A percentile compares a stretch with the other conserved stretches of the same genome.
Conservation (phyloP, 2,888 invertebrate species). For the Diloba caeruleocephala region DNA sequence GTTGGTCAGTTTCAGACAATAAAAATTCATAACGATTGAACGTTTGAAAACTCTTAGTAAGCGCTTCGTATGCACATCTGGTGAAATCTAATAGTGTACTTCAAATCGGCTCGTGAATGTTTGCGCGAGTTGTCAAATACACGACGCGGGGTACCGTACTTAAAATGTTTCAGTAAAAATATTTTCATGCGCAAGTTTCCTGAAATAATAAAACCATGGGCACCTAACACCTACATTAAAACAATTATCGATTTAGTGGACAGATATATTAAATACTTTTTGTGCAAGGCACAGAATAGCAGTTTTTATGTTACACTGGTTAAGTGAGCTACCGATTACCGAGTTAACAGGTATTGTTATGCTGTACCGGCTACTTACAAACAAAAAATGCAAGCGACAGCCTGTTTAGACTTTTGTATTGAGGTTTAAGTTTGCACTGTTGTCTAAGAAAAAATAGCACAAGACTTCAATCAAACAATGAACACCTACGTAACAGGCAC, state of each 20-base stretch:
- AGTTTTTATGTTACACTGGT: constrained; percentile 35
- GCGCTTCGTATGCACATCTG: constrained; percentile 72
- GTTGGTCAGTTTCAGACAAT: constrained; percentile 88
- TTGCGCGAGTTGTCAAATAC: constrained; percentile 59
- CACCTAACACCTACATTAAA: too few species aligned
- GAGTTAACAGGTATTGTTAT: constrained; percentile 54
- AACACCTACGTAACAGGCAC: constrained; percentile 14
- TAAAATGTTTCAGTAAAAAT: too few species aligned
- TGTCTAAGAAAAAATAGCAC: constrained; percentile 31
- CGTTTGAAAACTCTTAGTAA: constrained; percentile 69
- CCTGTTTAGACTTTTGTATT: constrained; percentile 39
- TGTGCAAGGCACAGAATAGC: constrained; percentile 11
- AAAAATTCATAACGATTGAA: constrained; percentile 72
- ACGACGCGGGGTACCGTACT: constrained; percentile 46
- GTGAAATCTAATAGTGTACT: constrained; percentile 59
- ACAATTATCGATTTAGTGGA: too few species aligned
- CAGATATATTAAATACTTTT: constrained; percentile 3
- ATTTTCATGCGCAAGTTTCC: too few species aligned
- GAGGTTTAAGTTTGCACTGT: constrained; percentile 42
- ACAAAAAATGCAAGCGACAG: constrained; percentile 45
- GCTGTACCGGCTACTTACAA: constrained; percentile 28
- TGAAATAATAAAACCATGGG: not conserved
- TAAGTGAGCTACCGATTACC: constrained; percentile 44
- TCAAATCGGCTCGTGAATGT: constrained; percentile 38
- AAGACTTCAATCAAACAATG: constrained; percentile 35